These are phyloP conservation scores for Steinernema carpocapsae DNA, from an alignment of 2,888 invertebrate species.

Conservation along the genomic window DNA sequence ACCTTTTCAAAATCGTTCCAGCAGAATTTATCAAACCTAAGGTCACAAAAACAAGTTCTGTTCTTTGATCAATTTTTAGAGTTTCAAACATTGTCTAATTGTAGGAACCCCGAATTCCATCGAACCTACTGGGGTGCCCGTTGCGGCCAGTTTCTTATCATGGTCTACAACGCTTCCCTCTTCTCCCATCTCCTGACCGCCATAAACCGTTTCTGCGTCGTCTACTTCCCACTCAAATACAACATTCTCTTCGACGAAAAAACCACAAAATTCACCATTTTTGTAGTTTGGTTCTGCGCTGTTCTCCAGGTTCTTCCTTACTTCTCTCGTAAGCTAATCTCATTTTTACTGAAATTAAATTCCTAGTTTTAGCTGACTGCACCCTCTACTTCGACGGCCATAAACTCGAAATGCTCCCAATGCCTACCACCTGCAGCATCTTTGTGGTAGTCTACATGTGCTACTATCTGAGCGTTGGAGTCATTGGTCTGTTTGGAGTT, in stretches of 20 bases:
- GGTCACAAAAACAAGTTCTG: too few species aligned
- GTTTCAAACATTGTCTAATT: not conserved
- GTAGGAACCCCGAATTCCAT: conserved; percentile 2
- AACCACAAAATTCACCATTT: not conserved
- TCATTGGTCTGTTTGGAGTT: not conserved
- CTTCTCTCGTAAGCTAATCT: not conserved
- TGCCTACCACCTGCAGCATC: not conserved
- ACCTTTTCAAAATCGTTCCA: too few species aligned
- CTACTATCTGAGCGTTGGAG: conserved; percentile 8
- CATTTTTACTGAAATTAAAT: too few species aligned
- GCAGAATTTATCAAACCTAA: too few species aligned
- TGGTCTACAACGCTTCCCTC: conserved; percentile 16
- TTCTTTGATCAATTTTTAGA: not conserved
- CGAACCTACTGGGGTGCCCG: conserved; percentile 6
- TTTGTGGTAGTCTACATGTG: conserved; percentile 4
- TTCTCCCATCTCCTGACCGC: conserved; percentile 24
- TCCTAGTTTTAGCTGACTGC: not conserved
- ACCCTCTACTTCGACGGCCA: conserved; percentile 5
- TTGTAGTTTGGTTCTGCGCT: not conserved
- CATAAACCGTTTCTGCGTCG: conserved; percentile 19
- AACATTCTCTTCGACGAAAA: not conserved
- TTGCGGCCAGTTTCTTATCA: conserved; percentile 1
- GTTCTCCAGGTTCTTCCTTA: conserved; percentile 3
- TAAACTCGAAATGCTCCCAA: not conserved
- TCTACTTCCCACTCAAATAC: conserved; percentile 12